These are phyloP conservation scores for Maconellicoccus hirsutus DNA, from an alignment of 1,140 invertebrate genomes.

Conservation along the genomic window DNA sequence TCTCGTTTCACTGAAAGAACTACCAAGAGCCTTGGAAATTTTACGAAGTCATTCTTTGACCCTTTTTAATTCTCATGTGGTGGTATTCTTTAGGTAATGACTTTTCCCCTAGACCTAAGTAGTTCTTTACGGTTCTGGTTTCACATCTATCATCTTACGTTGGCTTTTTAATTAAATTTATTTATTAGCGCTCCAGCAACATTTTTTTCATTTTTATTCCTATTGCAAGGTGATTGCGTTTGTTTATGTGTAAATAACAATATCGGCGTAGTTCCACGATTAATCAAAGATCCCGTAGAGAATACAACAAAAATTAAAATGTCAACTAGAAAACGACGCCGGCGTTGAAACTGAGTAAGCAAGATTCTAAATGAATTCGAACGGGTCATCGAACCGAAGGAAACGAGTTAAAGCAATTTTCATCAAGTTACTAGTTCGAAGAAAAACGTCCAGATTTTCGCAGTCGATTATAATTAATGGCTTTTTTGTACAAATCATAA, in stretches of 20 bases:
- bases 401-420: no score
- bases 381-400: no score
- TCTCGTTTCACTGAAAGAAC: background rate
- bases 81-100: slow-evolving; percentile 2
- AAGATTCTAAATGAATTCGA: no score
- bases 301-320: no score
- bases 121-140: background rate
- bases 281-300: background rate
- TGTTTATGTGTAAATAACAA: background rate
- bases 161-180: background rate
- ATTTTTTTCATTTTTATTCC: background rate
- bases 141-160: background rate
- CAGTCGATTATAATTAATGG: no score
- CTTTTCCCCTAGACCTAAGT: background rate
- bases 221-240: background rate
- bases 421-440: no score
- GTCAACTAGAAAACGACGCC: no score
- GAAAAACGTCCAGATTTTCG: no score
- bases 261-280: background rate
- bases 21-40: background rate
- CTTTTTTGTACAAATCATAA: no score
- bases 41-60: background rate
- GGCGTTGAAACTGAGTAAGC: no score
- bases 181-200: background rate
- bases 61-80: background rate